Evolutionary conservation across 2,797 vertebrate genomes (phyloP).

Genomic region (Ibycter americanus): DNA sequence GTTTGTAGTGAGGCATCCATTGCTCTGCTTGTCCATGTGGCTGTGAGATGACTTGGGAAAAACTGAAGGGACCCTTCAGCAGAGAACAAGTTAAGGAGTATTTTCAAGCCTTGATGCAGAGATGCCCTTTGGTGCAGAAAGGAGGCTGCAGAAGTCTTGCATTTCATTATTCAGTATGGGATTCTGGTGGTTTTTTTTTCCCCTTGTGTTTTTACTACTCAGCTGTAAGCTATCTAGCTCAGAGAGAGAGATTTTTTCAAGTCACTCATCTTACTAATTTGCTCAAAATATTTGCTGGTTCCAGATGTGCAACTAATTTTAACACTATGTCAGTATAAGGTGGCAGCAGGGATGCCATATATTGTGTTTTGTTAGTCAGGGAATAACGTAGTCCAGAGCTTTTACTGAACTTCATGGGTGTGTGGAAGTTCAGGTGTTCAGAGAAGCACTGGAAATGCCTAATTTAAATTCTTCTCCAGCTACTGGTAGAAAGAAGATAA

Average conservation of each 20-base stretch:
- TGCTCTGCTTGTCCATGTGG: accelerated
- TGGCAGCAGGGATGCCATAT: neutral
- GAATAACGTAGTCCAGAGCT: neutral
- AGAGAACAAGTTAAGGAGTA: neutral
- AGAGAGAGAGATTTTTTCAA: neutral
- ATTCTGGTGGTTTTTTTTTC: accelerated
- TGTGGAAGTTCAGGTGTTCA: neutral
- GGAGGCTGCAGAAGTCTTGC: neutral
- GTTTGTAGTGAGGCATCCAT: neutral
- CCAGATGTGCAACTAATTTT: neutral
- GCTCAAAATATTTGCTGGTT: neutral
- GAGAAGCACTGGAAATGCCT: neutral
- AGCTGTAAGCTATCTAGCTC: neutral
- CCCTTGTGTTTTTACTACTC: neutral
- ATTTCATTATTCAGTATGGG: neutral
- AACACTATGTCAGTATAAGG: neutral
- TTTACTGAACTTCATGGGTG: neutral
- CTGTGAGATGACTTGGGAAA: neutral
- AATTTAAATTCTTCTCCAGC: conserved; percentile 47
- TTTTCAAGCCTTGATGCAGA: neutral
- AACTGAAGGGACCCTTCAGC: neutral
- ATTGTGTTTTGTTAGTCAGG: neutral
- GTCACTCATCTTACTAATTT: neutral
- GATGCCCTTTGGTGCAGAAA: neutral
- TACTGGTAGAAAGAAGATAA: conserved; percentile 35